phyloP scores from a whole-genome alignment of 2,113 vertebrate genomes.

The Embiotoca jacksoni region DNA sequence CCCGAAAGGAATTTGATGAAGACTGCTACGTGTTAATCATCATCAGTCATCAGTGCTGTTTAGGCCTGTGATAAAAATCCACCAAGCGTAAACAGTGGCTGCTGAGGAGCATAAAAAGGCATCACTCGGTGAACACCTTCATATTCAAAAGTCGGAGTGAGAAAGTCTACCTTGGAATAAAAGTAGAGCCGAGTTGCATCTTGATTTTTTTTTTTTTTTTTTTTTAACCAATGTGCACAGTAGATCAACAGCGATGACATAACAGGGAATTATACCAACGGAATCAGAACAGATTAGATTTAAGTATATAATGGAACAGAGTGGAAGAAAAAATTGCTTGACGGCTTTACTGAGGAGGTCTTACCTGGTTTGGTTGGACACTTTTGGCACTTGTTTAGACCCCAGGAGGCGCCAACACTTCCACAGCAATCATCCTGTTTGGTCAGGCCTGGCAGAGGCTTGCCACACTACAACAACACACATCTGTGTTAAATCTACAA shows the following conservation, averaged over 20 bases:
- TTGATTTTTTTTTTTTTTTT: not conserved
- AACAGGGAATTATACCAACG: slow-evolving; percentile 35
- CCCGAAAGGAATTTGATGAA: slow-evolving; percentile 29
- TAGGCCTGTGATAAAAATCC: slow-evolving; percentile 37
- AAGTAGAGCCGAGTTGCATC: slow-evolving; percentile 10
- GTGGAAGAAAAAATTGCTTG: slow-evolving; percentile 19
- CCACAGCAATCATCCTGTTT: slow-evolving; percentile 95
- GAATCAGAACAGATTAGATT: slow-evolving; percentile 42
- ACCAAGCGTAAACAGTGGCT: slow-evolving; percentile 37
- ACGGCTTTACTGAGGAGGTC: slow-evolving; percentile 39
- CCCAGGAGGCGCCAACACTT: slow-evolving; percentile 94
- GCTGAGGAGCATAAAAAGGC: slow-evolving; percentile 12
- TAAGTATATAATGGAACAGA: slow-evolving; percentile 44
- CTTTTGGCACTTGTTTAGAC: slow-evolving; percentile 88
- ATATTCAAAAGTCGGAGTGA: not conserved
- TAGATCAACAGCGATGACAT: slow-evolving; percentile 37
- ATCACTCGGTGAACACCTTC: slow-evolving; percentile 30
- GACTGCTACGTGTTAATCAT: slow-evolving; percentile 28
- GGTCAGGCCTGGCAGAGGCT: slow-evolving; percentile 90
- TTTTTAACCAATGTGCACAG: slow-evolving; percentile 36
- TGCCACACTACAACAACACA: slow-evolving; percentile 88
- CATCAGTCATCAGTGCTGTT: slow-evolving; percentile 27
- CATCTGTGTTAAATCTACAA: slow-evolving; percentile 68
- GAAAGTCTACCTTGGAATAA: slow-evolving; percentile 4
- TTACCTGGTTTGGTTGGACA: slow-evolving; percentile 94